Conservation (phyloP, 1,140 invertebrate genomes). For the Lucilia sericata region DNA sequence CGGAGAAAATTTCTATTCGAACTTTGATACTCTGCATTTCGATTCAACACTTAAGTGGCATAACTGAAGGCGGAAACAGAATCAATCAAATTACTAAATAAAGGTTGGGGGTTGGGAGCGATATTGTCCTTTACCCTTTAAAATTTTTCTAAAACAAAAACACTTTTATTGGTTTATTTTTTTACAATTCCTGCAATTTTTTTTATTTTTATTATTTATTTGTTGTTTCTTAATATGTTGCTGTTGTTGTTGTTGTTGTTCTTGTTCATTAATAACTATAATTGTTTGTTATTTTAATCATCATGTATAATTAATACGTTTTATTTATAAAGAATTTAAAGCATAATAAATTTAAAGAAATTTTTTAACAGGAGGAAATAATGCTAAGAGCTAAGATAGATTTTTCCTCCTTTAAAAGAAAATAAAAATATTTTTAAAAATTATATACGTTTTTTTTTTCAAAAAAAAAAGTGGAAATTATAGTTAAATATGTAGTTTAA, state of each 20-base stretch:
- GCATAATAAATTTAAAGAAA: neutral
- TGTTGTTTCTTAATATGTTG: neutral
- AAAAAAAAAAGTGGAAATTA: neutral
- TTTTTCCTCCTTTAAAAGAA: no score
- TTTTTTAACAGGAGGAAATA: no score
- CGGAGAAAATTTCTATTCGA: no score
- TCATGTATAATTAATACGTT: neutral
- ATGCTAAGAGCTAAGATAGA: neutral
- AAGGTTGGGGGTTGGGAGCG: no score
- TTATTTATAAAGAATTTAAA: neutral
- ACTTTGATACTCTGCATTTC: no score
- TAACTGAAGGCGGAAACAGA: no score
- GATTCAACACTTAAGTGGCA: no score
- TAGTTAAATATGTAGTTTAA: neutral
- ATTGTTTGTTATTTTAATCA: neutral
- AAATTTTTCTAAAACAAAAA: neutral
- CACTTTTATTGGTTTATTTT: slow-evolving; percentile 3
- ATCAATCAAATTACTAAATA: no score
- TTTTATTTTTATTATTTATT: neutral
- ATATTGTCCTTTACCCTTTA: no score
- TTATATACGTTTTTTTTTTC: no score
- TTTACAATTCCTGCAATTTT: slow-evolving; percentile 28
- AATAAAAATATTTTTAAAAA: no score
- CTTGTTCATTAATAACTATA: neutral
- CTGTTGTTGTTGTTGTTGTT: neutral